Evolutionary conservation across 1,140 invertebrate genomes (phyloP), one percentile per base, ranked within the genome.

Genomic region (Drosophila arawakana): DNA sequence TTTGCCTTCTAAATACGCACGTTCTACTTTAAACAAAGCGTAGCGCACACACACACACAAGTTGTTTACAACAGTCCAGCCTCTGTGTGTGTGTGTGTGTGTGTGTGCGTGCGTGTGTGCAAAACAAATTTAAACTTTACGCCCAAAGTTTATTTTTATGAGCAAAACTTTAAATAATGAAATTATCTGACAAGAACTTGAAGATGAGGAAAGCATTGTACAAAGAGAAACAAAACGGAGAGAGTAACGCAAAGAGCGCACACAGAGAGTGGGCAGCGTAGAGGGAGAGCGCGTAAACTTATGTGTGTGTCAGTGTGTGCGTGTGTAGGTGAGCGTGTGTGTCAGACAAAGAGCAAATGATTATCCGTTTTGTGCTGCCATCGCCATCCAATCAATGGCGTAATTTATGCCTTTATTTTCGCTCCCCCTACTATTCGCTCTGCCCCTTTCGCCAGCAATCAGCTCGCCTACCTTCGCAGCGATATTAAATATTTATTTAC

Each of bases 101-200:
- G 52, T 58, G 55, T 52, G 58, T 65, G 61, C 52, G 62, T 63
- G 50, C 68, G 80, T 89, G 72, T 88, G 80, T 89, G 83, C 77
- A 89, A 88, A 88, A 88, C 84, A 83, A 88, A 88, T 88, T 88
- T 88, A 83, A 88, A 89, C 84, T 88, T 88, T 88, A 88, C 83
- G 82, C 84, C 80, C 84, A 88, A 88, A 89, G 84, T 88, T 89
- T 79, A 83, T 88, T 89, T 89, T 88, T 88, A 88, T 89, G 84
- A 83, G 84, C 49, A 75, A 89, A 88, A 88, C 80, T 88, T 88
- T 89, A 88, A 80, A 88, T 89, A 88, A 88, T 83, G 83, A 83
- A 89, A 88, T 88, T 88, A 88, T 88, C 83, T 86, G 80, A 89
- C 70, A 88, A 88, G 76, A 88, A 86, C 80, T 86, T 89, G 80